Evolutionary conservation across 2,797 vertebrate species (phyloP).

Genomic region (Thaleichthys pacificus): DNA sequence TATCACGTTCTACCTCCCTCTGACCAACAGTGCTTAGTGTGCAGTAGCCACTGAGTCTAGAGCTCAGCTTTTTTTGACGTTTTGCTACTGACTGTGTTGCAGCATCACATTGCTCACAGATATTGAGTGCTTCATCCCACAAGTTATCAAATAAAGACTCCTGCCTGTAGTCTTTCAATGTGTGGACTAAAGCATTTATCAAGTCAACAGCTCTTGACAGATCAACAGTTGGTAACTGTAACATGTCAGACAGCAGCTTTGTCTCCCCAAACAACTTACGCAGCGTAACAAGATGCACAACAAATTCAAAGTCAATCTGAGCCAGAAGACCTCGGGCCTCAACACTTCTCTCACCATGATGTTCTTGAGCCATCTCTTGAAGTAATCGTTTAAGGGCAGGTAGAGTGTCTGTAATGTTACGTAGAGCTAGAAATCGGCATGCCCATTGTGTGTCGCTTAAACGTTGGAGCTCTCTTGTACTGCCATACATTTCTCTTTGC

Average conservation of each 20-base stretch:
- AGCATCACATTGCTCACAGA: conserved; percentile 21
- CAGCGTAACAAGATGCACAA: too few relatives aligned
- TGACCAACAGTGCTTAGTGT: conserved; percentile 4
- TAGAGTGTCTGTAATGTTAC: conserved; percentile 23
- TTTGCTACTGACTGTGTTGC: not conserved
- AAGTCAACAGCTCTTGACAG: conserved; percentile 21
- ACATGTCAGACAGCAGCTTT: too few relatives aligned
- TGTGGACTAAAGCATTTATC: conserved; percentile 27
- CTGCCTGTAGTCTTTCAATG: conserved; percentile 18
- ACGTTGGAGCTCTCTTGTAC: conserved; percentile 19
- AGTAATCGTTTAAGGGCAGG: conserved; percentile 19
- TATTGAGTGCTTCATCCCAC: conserved; percentile 31
- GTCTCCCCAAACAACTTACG: too few relatives aligned
- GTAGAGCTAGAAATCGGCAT: conserved; percentile 16
- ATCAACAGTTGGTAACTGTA: too few relatives aligned
- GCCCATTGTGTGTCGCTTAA: conserved; percentile 17
- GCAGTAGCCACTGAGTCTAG: conserved; percentile 6
- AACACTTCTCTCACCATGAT: conserved; percentile 12
- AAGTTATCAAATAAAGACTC: conserved; percentile 30
- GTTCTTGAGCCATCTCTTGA: conserved; percentile 19
- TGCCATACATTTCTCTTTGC: conserved; percentile 6
- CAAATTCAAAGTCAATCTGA: too few relatives aligned
- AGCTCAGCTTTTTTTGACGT: conserved; percentile 17
- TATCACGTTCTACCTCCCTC: conserved; percentile 11
- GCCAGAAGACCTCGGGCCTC: too few relatives aligned